These are phyloP conservation scores for Heliocidaris tuberculata DNA, from an alignment of 35 echinoderm and acorn worm species.

Conservation along the genomic window DNA sequence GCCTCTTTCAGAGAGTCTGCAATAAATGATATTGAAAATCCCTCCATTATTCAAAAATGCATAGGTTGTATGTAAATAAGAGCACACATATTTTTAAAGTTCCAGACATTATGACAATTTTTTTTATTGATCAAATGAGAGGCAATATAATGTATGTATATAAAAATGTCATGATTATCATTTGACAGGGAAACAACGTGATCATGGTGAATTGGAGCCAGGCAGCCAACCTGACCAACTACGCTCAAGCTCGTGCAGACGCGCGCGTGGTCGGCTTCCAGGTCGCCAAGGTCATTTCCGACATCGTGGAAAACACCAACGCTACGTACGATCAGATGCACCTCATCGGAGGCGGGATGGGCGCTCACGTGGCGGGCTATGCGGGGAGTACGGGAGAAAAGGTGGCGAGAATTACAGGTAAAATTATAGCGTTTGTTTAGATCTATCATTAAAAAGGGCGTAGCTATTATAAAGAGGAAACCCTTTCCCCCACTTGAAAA, in stretches of 20 bases:
- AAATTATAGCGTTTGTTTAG: not conserved
- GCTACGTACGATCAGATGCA: not conserved
- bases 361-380: not conserved
- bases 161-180: no score
- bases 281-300: not conserved
- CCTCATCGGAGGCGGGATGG: conserved; percentile 22
- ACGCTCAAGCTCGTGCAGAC: conserved; percentile 26
- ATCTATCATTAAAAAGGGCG: no score
- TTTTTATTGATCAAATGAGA: no score
- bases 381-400: not conserved
- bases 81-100: no score
- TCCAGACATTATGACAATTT: no score
- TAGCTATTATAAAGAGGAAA: no score
- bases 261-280: conserved; percentile 22
- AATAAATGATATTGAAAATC: no score
- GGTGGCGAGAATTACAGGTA: not conserved
- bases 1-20: no score
- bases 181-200: not conserved
- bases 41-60: no score
- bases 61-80: no score
- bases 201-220: not conserved
- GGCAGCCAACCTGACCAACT: not conserved
- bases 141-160: no score
- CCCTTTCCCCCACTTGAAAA: no score
- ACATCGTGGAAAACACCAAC: not conserved